These are phyloP conservation scores for Phyllotreta cruciferae DNA, from an alignment of 2,888 invertebrate genomes.

Conservation along the genomic window DNA sequence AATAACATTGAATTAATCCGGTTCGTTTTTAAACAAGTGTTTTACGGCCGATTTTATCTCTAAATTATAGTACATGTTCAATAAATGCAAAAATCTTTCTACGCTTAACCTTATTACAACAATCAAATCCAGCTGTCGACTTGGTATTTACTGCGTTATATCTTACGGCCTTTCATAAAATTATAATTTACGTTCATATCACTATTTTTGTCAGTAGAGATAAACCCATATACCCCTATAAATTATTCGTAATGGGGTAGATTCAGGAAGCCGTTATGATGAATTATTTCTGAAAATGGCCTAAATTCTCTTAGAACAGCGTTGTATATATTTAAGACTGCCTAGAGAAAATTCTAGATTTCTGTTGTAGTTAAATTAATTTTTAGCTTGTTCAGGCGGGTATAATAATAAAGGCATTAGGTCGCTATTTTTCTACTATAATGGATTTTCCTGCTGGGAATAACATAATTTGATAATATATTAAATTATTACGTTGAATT, in stretches of 20 bases:
- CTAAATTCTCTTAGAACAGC: constrained; percentile 50
- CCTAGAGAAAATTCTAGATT: constrained; percentile 42
- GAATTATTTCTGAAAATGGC: constrained; percentile 47
- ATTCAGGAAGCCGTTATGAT: constrained; percentile 51
- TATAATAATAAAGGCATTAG: background rate
- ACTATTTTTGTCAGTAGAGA: constrained; percentile 35
- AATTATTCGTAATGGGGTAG: constrained; percentile 39
- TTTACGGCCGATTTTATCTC: background rate
- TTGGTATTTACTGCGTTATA: constrained; percentile 22
- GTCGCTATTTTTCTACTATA: constrained; percentile 10
- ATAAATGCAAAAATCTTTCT: constrained; percentile 23
- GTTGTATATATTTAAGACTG: constrained; percentile 51
- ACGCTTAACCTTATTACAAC: constrained; percentile 7
- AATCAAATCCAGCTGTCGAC: constrained; percentile 27
- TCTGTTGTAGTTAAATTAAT: constrained; percentile 26
- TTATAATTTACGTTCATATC: constrained; percentile 31
- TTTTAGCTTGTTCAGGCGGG: constrained; percentile 12
- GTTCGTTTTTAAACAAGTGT: too few relatives aligned
- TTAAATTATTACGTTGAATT: background rate
- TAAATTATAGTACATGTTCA: constrained; percentile 3
- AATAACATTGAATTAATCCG: too few relatives aligned
- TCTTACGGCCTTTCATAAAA: constrained; percentile 33
- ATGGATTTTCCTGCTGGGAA: background rate
- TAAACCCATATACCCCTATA: constrained; percentile 54
- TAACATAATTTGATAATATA: constrained; percentile 1